Evolutionary conservation across 2,888 invertebrate genomes (phyloP).

Genomic region (Omphaloscelis lunosa): DNA sequence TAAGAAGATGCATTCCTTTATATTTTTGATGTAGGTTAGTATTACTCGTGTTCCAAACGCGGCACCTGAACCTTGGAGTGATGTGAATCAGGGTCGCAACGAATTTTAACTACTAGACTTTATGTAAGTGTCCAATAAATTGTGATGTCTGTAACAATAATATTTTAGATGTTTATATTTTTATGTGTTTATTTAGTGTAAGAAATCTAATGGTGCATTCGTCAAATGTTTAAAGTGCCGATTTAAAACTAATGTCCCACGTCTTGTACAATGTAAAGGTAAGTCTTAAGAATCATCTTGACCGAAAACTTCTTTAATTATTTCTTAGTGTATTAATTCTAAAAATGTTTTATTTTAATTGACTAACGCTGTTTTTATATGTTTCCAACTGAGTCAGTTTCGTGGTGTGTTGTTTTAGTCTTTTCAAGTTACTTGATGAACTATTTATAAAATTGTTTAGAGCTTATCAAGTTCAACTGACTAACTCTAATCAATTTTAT

Average conservation of each 20-base stretch:
- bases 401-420: conserved; percentile 73
- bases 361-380: conserved; percentile 65
- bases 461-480: conserved; percentile 69
- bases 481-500: conserved; percentile 75
- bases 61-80: conserved; percentile 74
- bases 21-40: conserved; percentile 71
- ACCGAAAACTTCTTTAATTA: conserved; percentile 59
- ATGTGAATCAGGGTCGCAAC: conserved; percentile 85
- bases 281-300: conserved; percentile 71
- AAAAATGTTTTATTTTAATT: conserved; percentile 66
- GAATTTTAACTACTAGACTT: conserved; percentile 88
- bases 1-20: conserved; percentile 82
- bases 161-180: conserved; percentile 89
- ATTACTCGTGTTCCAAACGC: conserved; percentile 77
- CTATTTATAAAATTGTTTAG: conserved; percentile 73
- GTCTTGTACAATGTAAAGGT: conserved; percentile 64
- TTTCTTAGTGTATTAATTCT: conserved; percentile 56
- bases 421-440: conserved; percentile 70
- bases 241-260: conserved; percentile 60
- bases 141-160: conserved; percentile 90
- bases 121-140: conserved; percentile 86
- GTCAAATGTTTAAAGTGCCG: conserved; percentile 86
- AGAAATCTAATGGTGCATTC: conserved; percentile 82
- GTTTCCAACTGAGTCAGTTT: conserved; percentile 60
- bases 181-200: conserved; percentile 89